Percentiles rank a stretch among this genome's conserved stretches.
Conservation (phyloP, 2,113 vertebrate genomes). For the Balaenoptera acutorostrata region DNA sequence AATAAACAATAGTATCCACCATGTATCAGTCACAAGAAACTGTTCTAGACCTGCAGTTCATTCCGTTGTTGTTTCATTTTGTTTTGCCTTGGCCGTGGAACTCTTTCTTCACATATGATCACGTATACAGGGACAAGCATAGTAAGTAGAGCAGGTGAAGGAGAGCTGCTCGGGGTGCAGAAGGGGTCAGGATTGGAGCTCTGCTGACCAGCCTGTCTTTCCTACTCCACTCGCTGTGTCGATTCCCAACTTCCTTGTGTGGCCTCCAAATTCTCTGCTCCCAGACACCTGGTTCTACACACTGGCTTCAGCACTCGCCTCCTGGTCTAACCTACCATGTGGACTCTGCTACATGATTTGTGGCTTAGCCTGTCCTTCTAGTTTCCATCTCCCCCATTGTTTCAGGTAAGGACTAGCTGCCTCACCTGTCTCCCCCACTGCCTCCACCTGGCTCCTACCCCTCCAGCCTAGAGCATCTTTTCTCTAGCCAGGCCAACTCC, state of each 20-base stretch:
- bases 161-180: background rate
- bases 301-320: background rate
- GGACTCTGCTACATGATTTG: background rate
- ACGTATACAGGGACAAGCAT: background rate
- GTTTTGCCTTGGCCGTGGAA: background rate
- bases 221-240: background rate
- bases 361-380: background rate
- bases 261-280: background rate
- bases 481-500: background rate
- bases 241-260: background rate
- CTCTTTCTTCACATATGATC: background rate
- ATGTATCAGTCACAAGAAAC: background rate
- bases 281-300: background rate
- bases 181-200: fast-evolving
- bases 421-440: background rate
- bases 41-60: background rate
- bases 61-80: background rate
- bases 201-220: background rate
- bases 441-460: background rate
- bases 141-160: no score
- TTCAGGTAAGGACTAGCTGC: background rate
- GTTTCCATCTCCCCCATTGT: background rate
- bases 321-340: background rate
- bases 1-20: background rate
- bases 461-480: background rate